Evolutionary conservation across 2,113 vertebrate species (phyloP), one percentile per base, ranked within the genome.

Genomic region (Brachyhypopomus gauderio): DNA sequence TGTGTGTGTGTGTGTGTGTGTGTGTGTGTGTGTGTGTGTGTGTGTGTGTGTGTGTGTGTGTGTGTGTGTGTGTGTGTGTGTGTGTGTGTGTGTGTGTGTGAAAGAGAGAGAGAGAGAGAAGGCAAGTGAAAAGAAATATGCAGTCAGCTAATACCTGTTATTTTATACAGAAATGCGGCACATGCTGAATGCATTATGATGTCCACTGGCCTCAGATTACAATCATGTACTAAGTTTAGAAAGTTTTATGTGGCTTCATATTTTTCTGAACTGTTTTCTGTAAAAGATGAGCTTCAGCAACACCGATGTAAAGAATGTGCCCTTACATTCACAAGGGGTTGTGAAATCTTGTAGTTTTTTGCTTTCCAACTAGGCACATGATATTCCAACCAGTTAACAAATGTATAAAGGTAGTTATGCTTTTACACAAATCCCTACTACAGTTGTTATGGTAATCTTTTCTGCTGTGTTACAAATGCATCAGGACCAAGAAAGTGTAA

Each of bases 401-500:
- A 41, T 12, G 45, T 11, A 52, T 14, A 52, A 52, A 12, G 45
- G 12, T 52, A 52, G 12, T 1, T 48, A 11, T 48, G 45, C 45
- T 48, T 11, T 48, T 48, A 48, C n/a, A n/a, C 30, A 30, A 30
- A 3, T 30, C 30, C 30, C 30, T 30, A 30, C 30, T 30, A 30
- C 30, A 30, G 30, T 30, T 14, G 45, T 11, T 12, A 52, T 52
- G 45, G 1, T 52, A 52, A 30, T 67, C 58, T 4, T 20, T 8
- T 70, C 48, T 48, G 70, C 20, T 30, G 22, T 75, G 9, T 60
- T 64, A 17, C 11, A 72, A 55, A 67, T 63, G 4, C 20, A 12
- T 81, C 52, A 62, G 22, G 27, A 38, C 19, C 17, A 34, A 60
- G 17, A 36, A 48, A 56, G 78, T 48, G 79, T 67, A 85, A 86